phyloP scores from a whole-genome alignment of 1,140 invertebrate genomes.

The Papilio xuthus region DNA sequence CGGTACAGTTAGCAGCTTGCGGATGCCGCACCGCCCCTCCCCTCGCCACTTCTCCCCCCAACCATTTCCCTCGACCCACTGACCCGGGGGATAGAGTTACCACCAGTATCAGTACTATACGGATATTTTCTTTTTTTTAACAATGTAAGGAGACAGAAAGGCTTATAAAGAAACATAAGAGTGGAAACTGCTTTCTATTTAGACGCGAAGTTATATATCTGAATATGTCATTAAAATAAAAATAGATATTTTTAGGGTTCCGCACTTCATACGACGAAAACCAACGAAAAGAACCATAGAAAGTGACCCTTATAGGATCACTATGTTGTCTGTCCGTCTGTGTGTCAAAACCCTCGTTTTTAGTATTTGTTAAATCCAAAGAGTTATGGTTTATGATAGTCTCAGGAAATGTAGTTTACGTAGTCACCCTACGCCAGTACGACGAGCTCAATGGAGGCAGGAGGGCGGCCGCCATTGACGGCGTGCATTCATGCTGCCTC shows the following conservation, averaged over 20 bases:
- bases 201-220: no score
- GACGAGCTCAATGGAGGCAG: constrained; percentile 62
- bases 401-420: not conserved
- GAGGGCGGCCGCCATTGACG: constrained; percentile 46
- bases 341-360: no score
- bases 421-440: constrained; percentile 35
- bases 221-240: no score
- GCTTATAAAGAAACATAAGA: not conserved
- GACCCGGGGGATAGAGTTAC: constrained; percentile 45
- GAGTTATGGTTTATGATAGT: no score
- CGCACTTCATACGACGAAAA: no score
- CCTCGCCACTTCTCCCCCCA: constrained; percentile 34
- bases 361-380: no score
- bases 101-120: not conserved
- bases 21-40: not conserved
- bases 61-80: constrained; percentile 60
- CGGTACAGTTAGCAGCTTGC: constrained; percentile 26
- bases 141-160: not conserved
- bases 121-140: constrained; percentile 1
- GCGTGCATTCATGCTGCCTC: constrained; percentile 46
- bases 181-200: not conserved
- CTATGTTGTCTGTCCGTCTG: no score
- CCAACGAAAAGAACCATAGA: no score
- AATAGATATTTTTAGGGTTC: no score
- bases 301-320: no score